These are phyloP conservation scores for Okamejei kenojei DNA, from an alignment of 2,797 vertebrate genomes.

Conservation along the genomic window DNA sequence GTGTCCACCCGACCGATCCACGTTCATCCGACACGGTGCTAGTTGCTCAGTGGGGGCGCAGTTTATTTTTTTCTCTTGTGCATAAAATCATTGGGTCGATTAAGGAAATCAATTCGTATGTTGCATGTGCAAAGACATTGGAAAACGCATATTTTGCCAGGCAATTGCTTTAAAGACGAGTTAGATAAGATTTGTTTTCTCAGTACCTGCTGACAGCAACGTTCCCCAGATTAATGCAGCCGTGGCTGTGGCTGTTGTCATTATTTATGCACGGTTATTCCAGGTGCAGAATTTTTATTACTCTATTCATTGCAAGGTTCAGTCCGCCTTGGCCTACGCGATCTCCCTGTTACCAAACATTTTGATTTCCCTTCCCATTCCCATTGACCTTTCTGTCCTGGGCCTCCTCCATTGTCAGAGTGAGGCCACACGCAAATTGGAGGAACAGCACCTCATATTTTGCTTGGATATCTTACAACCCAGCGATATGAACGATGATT, in stretches of 20 bases:
- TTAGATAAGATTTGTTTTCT: background rate
- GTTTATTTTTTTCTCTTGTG: background rate
- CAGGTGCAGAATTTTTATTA: background rate
- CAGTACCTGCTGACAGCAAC: background rate
- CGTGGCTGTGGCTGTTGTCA: background rate
- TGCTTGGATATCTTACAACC: no score
- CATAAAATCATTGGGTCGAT: background rate
- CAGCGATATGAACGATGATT: no score
- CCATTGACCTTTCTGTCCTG: no score
- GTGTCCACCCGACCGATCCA: no score
- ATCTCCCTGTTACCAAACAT: no score
- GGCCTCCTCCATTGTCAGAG: no score
- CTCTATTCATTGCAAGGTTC: background rate
- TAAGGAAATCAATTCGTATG: background rate
- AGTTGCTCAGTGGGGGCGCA: background rate
- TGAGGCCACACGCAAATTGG: no score
- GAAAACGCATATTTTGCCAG: background rate
- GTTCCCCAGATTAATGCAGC: background rate
- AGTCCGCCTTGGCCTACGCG: no score
- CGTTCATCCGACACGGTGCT: background rate
- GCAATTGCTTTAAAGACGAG: background rate
- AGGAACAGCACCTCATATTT: no score
- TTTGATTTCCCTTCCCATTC: no score
- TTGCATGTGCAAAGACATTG: background rate
- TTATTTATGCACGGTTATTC: background rate